Base-by-base conservation (phyloP, 2,113 vertebrate genomes). In the Tragelaphus strepsiceros region DNA sequence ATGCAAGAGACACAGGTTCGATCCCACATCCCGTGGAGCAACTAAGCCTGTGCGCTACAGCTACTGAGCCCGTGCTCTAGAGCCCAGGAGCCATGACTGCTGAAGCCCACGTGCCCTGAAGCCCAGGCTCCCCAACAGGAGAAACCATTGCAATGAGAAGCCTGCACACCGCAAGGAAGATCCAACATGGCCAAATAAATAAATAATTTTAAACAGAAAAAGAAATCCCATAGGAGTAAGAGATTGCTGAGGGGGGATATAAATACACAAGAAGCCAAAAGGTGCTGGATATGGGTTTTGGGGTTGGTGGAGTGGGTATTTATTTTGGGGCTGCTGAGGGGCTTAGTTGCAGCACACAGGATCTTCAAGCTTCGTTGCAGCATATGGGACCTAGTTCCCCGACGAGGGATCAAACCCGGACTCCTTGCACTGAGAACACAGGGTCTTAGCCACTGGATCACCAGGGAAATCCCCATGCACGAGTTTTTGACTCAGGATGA, bases 81-180 rank as follows among this genome's bases (percentile, higher is more conserved):
- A 71, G n/a, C 10, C 67, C 8, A 35, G 19, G 19, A 39, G 67
- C 10, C 67, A 39, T 0, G 19, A 7, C 67, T 12, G 67, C 67
- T 21, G n/a, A 39, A 22, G 67, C 9, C n/a, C n/a, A 2, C 4
- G 2, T 0, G 0, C 64, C 64, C 17, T 67, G 17, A 19, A 67
- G 64, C n/a, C 64, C 64, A 35, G 64, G 64, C 4, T 71, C n/a
- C 64, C 67, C n/a, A 71, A 6, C n/a, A 22, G 19, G 19, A 71
- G n/a, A 71, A 22, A 22, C 67, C n/a, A 39, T 19, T 12, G 10
- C 67, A 22, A 22, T 6, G n/a, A 71, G 67, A 71, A 71, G 67
- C 19, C 67, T 12, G 10, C 19, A 39, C 10, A 11, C 9, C 1
- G n/a, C 67, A 71, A 12, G 6, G n/a, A 71, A 71, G 67, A 71